Evolutionary conservation across 2,797 vertebrate genomes (phyloP).

Genomic region (Limnodromus scolopaceus): DNA sequence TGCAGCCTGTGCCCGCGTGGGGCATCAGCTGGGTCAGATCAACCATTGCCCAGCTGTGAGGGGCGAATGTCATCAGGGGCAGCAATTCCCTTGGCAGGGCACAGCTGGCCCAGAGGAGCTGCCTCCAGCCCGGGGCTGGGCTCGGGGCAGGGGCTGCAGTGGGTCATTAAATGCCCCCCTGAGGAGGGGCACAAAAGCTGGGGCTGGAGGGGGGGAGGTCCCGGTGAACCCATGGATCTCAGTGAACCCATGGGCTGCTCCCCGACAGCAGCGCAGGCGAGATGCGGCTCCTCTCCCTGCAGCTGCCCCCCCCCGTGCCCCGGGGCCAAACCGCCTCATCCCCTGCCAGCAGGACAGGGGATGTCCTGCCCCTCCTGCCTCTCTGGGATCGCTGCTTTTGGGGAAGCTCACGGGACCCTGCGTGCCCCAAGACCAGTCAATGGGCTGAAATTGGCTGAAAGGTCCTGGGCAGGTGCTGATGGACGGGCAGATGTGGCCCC

Average conservation of each 20-base stretch:
- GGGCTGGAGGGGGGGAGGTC: neutral
- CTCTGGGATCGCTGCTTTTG: neutral
- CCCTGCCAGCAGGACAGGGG: too few species aligned
- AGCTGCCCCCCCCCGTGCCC: neutral
- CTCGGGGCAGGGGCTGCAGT: neutral
- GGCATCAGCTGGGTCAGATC: neutral
- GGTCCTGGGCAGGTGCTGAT: neutral
- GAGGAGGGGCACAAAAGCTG: neutral
- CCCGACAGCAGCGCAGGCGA: neutral
- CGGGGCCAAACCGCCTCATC: neutral
- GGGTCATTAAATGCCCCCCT: rapidly evolving
- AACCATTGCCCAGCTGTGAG: rapidly evolving
- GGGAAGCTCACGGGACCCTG: neutral
- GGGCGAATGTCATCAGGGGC: neutral
- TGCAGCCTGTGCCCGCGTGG: neutral
- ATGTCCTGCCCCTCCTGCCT: neutral
- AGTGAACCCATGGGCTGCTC: neutral
- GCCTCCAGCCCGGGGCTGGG: neutral
- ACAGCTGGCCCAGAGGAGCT: neutral
- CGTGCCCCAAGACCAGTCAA: neutral
- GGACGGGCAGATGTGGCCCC: neutral
- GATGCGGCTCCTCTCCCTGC: rapidly evolving
- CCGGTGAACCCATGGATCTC: neutral
- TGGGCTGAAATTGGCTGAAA: neutral
- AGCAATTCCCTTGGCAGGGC: neutral